A percentile compares a stretch with the other conserved stretches of the same genome.
Evolutionary conservation across 1,140 invertebrate species (phyloP).

Genomic region (Drosophila subobscura): DNA sequence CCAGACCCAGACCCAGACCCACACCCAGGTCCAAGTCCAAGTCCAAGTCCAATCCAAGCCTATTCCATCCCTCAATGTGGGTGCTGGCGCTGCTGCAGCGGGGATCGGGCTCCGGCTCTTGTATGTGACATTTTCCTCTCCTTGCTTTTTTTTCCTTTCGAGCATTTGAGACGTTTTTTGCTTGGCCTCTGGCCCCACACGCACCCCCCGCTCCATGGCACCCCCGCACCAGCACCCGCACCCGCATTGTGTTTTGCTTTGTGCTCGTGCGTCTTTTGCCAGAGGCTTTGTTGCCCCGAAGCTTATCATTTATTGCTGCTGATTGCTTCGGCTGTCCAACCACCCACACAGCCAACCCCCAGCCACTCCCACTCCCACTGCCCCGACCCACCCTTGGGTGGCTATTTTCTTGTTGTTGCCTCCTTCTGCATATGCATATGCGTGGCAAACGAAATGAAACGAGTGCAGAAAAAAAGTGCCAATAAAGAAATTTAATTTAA

Average conservation of each 20-base stretch:
- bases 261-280: conserved; percentile 30
- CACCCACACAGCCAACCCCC: background rate
- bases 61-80: conserved; percentile 13
- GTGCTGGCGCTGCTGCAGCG: no score
- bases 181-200: conserved; percentile 19
- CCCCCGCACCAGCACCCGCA: conserved; percentile 1
- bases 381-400: background rate
- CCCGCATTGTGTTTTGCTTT: conserved; percentile 7
- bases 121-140: conserved; percentile 20
- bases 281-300: conserved; percentile 61
- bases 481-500: conserved; percentile 80
- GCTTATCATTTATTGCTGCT: conserved; percentile 80
- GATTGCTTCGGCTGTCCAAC: conserved; percentile 59
- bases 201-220: no score
- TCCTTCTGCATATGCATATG: conserved; percentile 59
- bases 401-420: background rate
- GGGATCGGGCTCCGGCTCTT: background rate
- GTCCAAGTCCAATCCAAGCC: conserved; percentile 10
- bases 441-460: conserved; percentile 50
- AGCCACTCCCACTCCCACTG: background rate
- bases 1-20: conserved; percentile 1
- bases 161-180: conserved; percentile 19
- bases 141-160: conserved; percentile 6
- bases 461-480: conserved; percentile 54
- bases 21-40: background rate